Percentiles rank a stretch among this genome's conserved stretches.
phyloP scores from a whole-genome alignment of 1,140 invertebrate species.

The Neocloeon triangulifer region DNA sequence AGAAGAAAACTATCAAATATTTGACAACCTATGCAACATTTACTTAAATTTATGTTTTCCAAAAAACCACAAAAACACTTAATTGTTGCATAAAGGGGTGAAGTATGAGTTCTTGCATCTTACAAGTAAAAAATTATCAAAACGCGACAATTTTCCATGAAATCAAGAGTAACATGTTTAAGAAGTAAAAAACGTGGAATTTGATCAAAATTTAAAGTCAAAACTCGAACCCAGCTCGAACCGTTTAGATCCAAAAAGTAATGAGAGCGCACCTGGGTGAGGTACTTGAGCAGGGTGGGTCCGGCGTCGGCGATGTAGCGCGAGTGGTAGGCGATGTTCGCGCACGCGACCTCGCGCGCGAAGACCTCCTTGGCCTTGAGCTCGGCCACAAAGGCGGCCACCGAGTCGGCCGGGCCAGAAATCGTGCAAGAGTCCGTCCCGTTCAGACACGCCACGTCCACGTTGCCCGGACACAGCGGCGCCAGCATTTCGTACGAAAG shows the following conservation, averaged over 20 bases:
- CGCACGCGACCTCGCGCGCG: constrained; percentile 39
- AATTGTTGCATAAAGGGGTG: no score
- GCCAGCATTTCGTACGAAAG: constrained; percentile 29
- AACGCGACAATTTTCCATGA: no score
- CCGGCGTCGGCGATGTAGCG: constrained; percentile 52
- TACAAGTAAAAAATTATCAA: no score
- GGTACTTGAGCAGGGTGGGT: constrained; percentile 42
- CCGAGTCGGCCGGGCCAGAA: constrained; percentile 32
- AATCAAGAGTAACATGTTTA: no score
- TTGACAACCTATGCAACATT: no score
- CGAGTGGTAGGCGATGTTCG: constrained; percentile 52
- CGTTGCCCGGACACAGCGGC: constrained; percentile 21
- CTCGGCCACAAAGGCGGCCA: constrained; percentile 16
- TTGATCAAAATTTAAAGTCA: neutral
- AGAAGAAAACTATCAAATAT: no score
- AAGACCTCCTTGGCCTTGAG: constrained; percentile 23
- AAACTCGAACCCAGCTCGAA: no score
- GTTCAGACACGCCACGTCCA: constrained; percentile 51
- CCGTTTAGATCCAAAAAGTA: no score
- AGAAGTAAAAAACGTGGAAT: neutral
- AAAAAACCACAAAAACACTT: no score
- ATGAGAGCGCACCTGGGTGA: constrained; percentile 36
- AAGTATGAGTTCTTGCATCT: no score
- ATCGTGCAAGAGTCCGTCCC: constrained; percentile 40
- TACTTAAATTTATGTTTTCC: no score